phyloP scores from a whole-genome alignment of 2,797 vertebrate species.

The Naso thynnoides region DNA sequence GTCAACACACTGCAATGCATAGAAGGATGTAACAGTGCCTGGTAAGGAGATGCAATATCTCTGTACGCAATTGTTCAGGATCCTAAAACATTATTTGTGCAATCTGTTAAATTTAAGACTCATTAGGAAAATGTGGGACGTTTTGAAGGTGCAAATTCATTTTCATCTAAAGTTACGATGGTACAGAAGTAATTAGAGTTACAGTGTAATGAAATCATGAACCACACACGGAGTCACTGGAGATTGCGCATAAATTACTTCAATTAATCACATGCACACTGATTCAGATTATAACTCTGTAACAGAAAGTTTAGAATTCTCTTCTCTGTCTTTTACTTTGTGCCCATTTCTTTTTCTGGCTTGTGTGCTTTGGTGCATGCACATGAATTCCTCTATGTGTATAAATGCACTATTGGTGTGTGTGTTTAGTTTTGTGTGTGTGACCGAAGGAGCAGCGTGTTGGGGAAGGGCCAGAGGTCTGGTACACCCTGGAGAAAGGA shows the following conservation, averaged over 20 bases:
- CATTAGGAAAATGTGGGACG: constrained; percentile 67
- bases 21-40: constrained; percentile 18
- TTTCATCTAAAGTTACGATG: constrained; percentile 75
- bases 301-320: constrained; percentile 63
- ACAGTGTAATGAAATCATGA: constrained; percentile 83
- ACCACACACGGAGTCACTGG: constrained; percentile 78
- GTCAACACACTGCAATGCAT: constrained; percentile 5
- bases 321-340: constrained; percentile 36
- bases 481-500: constrained; percentile 60
- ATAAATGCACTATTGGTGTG: not conserved
- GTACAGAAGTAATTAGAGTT: constrained; percentile 83
- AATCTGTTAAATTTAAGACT: constrained; percentile 73
- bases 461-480: constrained; percentile 68
- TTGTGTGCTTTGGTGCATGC: constrained; percentile 17
- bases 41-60: constrained; percentile 30
- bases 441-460: constrained; percentile 35
- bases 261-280: constrained; percentile 81
- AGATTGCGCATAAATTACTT: constrained; percentile 80
- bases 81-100: constrained; percentile 66
- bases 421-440: constrained; percentile 28
- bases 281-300: constrained; percentile 74
- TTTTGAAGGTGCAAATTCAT: constrained; percentile 71
- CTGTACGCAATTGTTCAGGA: constrained; percentile 63
- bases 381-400: constrained; percentile 5
- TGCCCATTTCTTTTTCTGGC: constrained; percentile 4